Base-by-base conservation (phyloP, 2,888 invertebrate genomes). In the Cylindroiulus punctatus region DNA sequence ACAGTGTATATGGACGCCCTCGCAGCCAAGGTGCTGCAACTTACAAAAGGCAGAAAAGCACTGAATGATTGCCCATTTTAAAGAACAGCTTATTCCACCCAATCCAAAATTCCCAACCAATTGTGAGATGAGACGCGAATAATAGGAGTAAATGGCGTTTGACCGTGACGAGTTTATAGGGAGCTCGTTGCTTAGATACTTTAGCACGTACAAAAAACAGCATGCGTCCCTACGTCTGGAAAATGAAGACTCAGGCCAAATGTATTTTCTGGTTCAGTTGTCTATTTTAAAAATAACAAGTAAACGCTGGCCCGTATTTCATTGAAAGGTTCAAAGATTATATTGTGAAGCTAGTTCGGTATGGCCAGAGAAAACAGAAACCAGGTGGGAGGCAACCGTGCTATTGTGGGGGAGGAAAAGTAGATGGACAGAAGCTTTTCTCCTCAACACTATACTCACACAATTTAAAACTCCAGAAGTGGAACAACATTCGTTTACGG, bases 221-320 rank as follows among this genome's bases (percentile, higher is more conserved):
- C 57, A 22, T 65, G 57, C 57, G 57, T 65, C 57, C 57, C 8
- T 26, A n/a, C 22, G 22, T 22, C 57, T 65, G 8, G 22, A 22
- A 65, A 65, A 65, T 65, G 22, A 65, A 65, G 57, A 65, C 57
- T 65, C 57, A 22, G 57, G 8, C 22, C 57, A 7, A 65, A 26
- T 65, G 57, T 26, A 65, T 65, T 65, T 65, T 65, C 57, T 22
- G 57, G 57, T 65, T 65, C 57, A 65, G 57, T 65, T 65, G 57
- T 65, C 57, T 22, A 65, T 65, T 65, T n/a, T 65, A 65, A 65
- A 65, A 65, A 65, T 65, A 65, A 65, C 57, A 65, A 65, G 57
- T 65, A 65, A 65, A 65, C 57, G 57, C 19, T 65, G 57, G 57
- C 57, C 57, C 57, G 57, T 22, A 65, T 65, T 65, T 65, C 57